Conservation (phyloP, 2,797 vertebrate species). For the Threskiornis aethiopicus region DNA sequence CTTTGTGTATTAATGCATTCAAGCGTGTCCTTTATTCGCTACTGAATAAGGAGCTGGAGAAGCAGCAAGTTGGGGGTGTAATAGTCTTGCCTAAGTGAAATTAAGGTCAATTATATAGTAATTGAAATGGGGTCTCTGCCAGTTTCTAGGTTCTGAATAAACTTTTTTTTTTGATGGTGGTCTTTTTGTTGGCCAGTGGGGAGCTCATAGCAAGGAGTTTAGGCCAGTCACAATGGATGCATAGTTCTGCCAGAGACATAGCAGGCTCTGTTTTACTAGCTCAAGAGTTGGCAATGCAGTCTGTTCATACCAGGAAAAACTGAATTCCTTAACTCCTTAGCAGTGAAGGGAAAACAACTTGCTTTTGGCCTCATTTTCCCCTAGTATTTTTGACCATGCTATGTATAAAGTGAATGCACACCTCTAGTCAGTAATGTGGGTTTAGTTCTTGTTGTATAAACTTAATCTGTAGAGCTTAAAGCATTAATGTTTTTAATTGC, state of each 20-base stretch:
- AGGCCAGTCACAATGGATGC: constrained; percentile 29
- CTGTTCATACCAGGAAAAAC: not conserved
- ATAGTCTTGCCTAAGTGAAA: not conserved
- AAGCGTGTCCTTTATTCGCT: not conserved
- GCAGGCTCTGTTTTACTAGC: constrained; percentile 35
- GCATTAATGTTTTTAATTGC: not conserved
- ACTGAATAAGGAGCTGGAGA: constrained; percentile 11
- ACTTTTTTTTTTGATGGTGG: constrained; percentile 5
- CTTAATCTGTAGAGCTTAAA: not conserved
- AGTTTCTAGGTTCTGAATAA: constrained; percentile 31
- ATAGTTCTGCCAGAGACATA: constrained; percentile 50
- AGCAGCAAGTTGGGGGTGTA: not conserved
- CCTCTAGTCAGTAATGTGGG: not conserved
- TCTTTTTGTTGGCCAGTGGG: constrained; percentile 10
- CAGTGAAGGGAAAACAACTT: not conserved
- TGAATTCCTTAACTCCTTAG: not conserved
- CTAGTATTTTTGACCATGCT: not conserved
- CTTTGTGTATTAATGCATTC: not conserved
- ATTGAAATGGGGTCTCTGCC: constrained; percentile 41
- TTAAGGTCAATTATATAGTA: constrained; percentile 57
- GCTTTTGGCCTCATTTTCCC: not conserved
- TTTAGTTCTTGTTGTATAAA: not conserved
- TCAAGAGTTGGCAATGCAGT: constrained; percentile 7
- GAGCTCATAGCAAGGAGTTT: constrained; percentile 15
- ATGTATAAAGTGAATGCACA: not conserved